These are phyloP conservation scores for Danionella cerebrum DNA, from an alignment of 2,113 vertebrate genomes.

Conservation along the genomic window DNA sequence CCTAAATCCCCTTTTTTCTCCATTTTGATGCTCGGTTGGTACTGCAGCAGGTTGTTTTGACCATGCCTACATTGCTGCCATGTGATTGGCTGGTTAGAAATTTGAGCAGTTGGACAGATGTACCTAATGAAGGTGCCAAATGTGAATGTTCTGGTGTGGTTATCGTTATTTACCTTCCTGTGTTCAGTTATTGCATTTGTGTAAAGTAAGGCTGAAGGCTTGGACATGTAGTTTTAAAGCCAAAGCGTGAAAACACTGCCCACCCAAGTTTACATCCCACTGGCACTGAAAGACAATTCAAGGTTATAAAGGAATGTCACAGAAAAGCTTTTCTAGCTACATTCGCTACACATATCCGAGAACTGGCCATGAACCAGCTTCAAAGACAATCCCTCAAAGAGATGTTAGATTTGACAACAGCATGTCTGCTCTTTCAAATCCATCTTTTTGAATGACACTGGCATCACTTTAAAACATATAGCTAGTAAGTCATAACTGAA, in stretches of 20 bases:
- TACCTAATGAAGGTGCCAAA: no score
- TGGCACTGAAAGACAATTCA: constrained; percentile 5
- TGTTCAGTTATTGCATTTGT: no score
- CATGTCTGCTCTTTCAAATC: not conserved
- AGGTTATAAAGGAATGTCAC: constrained; percentile 7
- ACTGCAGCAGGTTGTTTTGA: no score
- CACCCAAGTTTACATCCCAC: not conserved
- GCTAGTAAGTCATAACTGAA: not conserved
- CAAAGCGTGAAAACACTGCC: not conserved
- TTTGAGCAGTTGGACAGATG: no score
- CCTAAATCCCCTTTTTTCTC: no score
- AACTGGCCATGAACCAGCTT: constrained; percentile 13
- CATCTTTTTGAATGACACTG: constrained; percentile 6
- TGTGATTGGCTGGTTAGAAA: no score
- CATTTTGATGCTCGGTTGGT: no score
- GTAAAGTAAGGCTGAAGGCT: no score
- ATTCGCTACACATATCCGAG: constrained; percentile 3
- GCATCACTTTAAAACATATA: not conserved
- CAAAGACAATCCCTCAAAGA: constrained; percentile 21
- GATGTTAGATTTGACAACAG: not conserved
- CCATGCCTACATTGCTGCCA: no score
- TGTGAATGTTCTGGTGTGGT: no score
- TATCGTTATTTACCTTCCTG: no score
- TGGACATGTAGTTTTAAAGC: not conserved
- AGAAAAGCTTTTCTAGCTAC: not conserved